A percentile compares a stretch with the other conserved stretches of the same genome.
Conservation (phyloP, 2,797 vertebrate species). For the Cercopithecus mitis region DNA sequence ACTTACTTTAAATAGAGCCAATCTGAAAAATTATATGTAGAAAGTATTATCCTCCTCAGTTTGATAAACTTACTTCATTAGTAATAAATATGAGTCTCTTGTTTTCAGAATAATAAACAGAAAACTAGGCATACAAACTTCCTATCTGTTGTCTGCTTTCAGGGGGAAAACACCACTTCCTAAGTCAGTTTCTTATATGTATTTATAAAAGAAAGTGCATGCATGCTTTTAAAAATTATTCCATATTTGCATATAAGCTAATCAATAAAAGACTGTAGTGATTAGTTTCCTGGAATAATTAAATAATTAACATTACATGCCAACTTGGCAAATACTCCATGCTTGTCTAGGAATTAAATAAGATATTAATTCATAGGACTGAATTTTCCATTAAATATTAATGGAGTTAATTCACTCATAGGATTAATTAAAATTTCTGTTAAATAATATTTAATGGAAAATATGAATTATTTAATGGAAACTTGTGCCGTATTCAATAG, state of each 20-base stretch:
- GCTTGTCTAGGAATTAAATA: slow-evolving; percentile 66
- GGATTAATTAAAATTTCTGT: not conserved
- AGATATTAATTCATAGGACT: not conserved
- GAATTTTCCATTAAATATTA: not conserved
- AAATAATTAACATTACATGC: slow-evolving; percentile 50
- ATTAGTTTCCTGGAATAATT: not conserved
- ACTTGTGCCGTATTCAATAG: not conserved
- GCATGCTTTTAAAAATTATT: slow-evolving; percentile 50
- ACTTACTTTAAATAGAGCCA: not conserved
- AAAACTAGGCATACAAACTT: not conserved
- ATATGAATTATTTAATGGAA: not conserved
- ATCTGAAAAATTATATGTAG: not conserved
- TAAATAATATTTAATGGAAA: not conserved
- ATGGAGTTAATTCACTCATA: not conserved
- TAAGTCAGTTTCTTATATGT: not conserved
- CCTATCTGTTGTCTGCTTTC: not conserved
- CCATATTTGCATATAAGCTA: slow-evolving; percentile 53
- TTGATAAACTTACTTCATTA: slow-evolving; percentile 24
- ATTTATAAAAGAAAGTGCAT: not conserved
- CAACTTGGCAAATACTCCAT: slow-evolving; percentile 54
- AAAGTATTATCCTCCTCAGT: not conserved
- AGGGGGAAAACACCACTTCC: not conserved
- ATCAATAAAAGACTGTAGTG: slow-evolving; percentile 56
- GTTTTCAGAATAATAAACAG: not conserved
- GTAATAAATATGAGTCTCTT: not conserved